A percentile compares a stretch with the other conserved stretches of the same genome.
Conservation (phyloP, 2,113 vertebrate genomes). For the Pungitius pungitius region DNA sequence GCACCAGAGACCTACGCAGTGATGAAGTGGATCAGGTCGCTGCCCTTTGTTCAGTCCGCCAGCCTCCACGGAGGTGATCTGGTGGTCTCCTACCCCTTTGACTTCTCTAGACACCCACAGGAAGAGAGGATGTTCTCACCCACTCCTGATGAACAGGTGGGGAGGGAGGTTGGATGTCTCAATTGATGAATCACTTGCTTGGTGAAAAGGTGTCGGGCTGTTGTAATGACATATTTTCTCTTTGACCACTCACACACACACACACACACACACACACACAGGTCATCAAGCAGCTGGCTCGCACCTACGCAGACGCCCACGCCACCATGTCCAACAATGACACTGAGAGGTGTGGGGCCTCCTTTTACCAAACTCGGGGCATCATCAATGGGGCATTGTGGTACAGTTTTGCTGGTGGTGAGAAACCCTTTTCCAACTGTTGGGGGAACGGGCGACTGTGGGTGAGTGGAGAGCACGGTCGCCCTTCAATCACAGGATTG, state of each 20-base stretch:
- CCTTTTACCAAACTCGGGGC: constrained; percentile 86
- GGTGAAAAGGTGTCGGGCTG: background rate
- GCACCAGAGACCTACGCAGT: constrained; percentile 95
- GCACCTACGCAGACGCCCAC: constrained; percentile 89
- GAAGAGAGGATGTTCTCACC: constrained; percentile 94
- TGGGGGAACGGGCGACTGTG: background rate
- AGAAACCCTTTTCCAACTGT: constrained; percentile 32
- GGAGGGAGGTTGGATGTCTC: background rate
- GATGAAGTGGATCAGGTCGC: constrained; percentile 92
- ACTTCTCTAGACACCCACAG: constrained; percentile 88
- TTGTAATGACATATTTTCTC: background rate
- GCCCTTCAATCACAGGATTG: no score
- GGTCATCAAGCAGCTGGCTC: constrained; percentile 88
- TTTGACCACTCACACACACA: background rate
- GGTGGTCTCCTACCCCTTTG: constrained; percentile 95
- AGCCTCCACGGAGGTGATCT: constrained; percentile 96
- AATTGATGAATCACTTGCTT: background rate
- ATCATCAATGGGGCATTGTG: constrained; percentile 96
- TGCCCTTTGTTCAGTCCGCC: constrained; percentile 93
- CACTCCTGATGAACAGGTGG: constrained; percentile 94
- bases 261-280: constrained; percentile 13
- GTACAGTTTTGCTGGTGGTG: constrained; percentile 98
- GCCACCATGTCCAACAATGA: constrained; percentile 89
- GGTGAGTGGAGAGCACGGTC: no score
- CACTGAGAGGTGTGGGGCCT: constrained; percentile 90